A percentile compares a stretch with the other conserved stretches of the same genome.
These are phyloP conservation scores for Sebastes baramenuke DNA, from an alignment of 2,797 vertebrate species.

Conservation along the genomic window DNA sequence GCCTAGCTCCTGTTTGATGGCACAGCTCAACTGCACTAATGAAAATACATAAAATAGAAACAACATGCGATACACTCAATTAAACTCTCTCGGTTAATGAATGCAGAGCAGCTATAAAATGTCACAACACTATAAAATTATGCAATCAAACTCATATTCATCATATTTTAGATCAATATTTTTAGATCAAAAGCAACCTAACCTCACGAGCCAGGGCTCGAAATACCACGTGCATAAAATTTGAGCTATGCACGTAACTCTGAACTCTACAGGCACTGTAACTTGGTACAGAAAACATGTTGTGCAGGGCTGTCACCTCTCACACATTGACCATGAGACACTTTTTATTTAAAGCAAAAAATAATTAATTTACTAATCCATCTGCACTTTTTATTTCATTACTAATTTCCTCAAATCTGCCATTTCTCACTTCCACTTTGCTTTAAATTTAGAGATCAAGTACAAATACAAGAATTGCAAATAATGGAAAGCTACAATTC, in stretches of 20 bases:
- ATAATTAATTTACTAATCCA: neutral
- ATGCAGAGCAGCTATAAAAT: neutral
- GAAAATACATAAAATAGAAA: neutral
- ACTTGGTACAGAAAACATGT: neutral
- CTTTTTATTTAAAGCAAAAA: neutral
- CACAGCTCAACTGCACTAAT: neutral
- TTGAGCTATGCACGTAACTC: neutral
- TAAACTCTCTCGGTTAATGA: neutral
- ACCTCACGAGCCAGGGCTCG: neutral
- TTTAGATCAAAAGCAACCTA: neutral
- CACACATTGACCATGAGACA: neutral
- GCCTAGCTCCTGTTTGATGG: neutral
- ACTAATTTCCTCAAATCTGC: neutral
- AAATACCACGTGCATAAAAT: neutral
- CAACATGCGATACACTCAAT: neutral
- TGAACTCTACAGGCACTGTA: neutral
- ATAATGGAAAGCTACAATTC: neutral
- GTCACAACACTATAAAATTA: neutral
- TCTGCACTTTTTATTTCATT: neutral
- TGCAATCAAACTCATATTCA: neutral
- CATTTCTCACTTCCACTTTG: neutral
- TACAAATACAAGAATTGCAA: neutral
- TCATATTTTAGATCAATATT: too few species aligned
- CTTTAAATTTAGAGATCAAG: too few species aligned
- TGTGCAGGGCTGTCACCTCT: neutral